Percentiles rank a stretch among this genome's conserved stretches.
phyloP scores from a whole-genome alignment of 2,113 vertebrate genomes.

The Cynoglossus semilaevis region DNA sequence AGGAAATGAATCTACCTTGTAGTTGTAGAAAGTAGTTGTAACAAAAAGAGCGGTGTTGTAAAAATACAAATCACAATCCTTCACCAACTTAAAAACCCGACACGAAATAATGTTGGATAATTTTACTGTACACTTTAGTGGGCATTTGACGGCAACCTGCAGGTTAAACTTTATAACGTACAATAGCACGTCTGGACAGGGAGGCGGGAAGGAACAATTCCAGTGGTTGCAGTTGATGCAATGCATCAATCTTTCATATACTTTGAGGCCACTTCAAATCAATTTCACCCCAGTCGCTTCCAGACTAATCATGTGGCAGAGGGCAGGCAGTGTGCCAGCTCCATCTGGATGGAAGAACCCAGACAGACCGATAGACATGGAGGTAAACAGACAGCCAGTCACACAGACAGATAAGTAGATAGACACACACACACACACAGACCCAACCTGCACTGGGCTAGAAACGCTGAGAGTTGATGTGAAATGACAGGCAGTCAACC shows the following conservation, averaged over 20 bases:
- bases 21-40: no score
- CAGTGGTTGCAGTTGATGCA: conserved; percentile 62
- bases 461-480: conserved; percentile 61
- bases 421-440: conserved; percentile 64
- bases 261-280: conserved; percentile 77
- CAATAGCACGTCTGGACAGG: conserved; percentile 40
- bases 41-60: no score
- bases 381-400: conserved; percentile 55
- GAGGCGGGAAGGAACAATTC: conserved; percentile 53
- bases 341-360: conserved; percentile 50
- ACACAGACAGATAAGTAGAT: conserved; percentile 64
- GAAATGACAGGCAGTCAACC: conserved; percentile 66
- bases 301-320: conserved; percentile 75
- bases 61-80: no score
- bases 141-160: no score
- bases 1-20: background rate
- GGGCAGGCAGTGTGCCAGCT: conserved; percentile 64
- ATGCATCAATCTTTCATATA: conserved; percentile 77
- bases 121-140: no score
- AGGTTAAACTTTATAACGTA: conserved; percentile 22
- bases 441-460: conserved; percentile 56
- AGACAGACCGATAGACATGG: conserved; percentile 43
- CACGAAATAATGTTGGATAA: no score
- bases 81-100: no score
- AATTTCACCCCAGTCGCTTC: conserved; percentile 72